Conservation (phyloP, 2,113 vertebrate genomes). For the Aptenodytes patagonicus region DNA sequence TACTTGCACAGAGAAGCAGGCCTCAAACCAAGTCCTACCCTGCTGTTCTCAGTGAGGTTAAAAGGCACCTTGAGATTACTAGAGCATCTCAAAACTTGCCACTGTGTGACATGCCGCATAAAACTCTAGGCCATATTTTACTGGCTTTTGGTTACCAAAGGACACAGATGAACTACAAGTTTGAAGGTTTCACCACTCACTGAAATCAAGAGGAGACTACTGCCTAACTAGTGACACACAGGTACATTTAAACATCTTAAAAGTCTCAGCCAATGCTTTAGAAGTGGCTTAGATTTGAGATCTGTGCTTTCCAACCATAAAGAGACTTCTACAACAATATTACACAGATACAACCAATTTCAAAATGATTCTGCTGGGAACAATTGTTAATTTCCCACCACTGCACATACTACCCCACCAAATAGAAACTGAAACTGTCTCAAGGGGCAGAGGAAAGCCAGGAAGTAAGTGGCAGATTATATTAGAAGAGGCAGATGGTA, state of each 20-base stretch:
- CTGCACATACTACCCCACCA: neutral
- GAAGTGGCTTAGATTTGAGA: neutral
- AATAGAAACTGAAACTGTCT: neutral
- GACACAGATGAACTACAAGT: neutral
- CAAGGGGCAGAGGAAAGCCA: neutral
- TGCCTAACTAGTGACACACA: neutral
- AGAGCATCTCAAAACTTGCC: neutral
- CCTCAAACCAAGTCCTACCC: neutral
- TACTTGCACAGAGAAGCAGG: neutral
- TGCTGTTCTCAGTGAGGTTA: neutral
- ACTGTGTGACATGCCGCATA: neutral
- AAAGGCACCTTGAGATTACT: neutral
- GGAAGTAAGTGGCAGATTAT: too few relatives aligned
- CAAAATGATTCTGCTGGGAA: neutral
- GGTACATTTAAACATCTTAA: too few relatives aligned
- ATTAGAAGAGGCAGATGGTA: too few relatives aligned
- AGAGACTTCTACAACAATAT: neutral
- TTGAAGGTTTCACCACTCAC: neutral
- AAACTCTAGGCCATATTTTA: neutral
- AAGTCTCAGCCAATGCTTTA: neutral
- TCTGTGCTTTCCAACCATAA: neutral
- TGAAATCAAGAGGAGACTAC: neutral
- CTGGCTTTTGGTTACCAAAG: neutral
- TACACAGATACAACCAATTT: neutral
- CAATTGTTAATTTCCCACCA: neutral